Evolutionary conservation across 2,888 invertebrate genomes (phyloP).

Genomic region (Drosophila testacea): DNA sequence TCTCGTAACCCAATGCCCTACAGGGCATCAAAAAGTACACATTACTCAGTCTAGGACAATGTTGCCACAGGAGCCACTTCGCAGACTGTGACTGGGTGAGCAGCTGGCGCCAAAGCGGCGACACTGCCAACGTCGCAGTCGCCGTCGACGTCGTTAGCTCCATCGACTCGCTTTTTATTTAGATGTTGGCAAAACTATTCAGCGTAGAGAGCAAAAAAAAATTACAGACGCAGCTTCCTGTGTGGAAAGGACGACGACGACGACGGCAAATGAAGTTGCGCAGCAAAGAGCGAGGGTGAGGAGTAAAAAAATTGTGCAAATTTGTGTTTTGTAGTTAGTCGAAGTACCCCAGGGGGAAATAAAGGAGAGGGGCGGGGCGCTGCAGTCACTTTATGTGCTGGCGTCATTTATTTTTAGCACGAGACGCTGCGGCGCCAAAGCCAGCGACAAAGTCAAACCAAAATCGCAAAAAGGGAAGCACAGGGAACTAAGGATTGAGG

Average conservation of each 20-base stretch:
- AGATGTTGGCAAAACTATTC: constrained; percentile 72
- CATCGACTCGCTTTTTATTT: constrained; percentile 63
- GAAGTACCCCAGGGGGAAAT: constrained; percentile 1
- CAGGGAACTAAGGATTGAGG: neutral
- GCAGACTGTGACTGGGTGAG: constrained; percentile 32
- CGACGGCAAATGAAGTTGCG: constrained; percentile 57
- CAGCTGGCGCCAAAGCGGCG: constrained; percentile 76
- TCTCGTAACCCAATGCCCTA: constrained; percentile 43
- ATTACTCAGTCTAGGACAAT: constrained; percentile 25
- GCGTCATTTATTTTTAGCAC: constrained; percentile 73
- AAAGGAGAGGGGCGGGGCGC: constrained; percentile 1
- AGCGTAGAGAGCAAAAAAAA: constrained; percentile 40
- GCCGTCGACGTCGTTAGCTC: constrained; percentile 32
- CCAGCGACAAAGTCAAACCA: constrained; percentile 50
- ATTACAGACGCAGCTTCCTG: constrained; percentile 73
- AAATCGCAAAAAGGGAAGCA: constrained; percentile 22
- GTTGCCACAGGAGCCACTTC: constrained; percentile 47
- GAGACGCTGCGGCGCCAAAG: constrained; percentile 75
- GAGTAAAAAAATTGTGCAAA: constrained; percentile 67
- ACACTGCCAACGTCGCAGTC: constrained; percentile 51
- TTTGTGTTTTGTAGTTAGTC: constrained; percentile 69
- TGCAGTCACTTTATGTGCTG: constrained; percentile 44
- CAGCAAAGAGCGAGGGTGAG: constrained; percentile 26
- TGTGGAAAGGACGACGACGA: constrained; percentile 47
- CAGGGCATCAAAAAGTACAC: constrained; percentile 46